These are phyloP conservation scores for Sitodiplosis mosellana DNA, from an alignment of 1,140 invertebrate species.

Conservation along the genomic window DNA sequence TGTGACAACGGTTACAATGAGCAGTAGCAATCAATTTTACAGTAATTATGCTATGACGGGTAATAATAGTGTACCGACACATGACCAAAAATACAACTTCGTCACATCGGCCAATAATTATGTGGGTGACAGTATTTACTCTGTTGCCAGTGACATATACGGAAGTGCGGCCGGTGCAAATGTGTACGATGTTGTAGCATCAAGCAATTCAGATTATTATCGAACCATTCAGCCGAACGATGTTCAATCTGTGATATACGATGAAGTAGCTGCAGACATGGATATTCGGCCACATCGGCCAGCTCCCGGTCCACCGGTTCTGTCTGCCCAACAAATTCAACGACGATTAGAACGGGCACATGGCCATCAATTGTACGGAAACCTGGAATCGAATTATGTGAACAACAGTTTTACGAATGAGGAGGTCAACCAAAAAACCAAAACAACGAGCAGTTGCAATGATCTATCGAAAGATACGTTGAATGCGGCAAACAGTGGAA, in stretches of 20 bases:
- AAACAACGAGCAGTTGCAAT: not conserved
- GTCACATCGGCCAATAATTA: not conserved
- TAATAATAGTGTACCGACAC: constrained; percentile 2
- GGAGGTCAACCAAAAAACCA: no score
- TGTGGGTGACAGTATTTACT: not conserved
- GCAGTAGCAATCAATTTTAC: constrained; percentile 10
- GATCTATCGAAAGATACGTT: not conserved
- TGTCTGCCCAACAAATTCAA: constrained; percentile 23
- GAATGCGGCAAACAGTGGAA: not conserved
- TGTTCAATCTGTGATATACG: constrained; percentile 12
- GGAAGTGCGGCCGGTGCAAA: constrained; percentile 4
- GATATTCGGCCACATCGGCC: constrained; percentile 21
- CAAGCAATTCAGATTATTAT: constrained; percentile 7
- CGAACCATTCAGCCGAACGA: not conserved
- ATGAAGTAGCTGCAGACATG: constrained; percentile 20
- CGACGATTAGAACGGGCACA: constrained; percentile 24
- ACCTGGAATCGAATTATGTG: no score
- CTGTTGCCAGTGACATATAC: not conserved
- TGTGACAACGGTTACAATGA: constrained; percentile 11
- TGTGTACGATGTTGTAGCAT: constrained; percentile 16
- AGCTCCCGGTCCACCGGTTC: constrained; percentile 18
- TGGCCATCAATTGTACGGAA: constrained; percentile 22
- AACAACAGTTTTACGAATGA: no score
- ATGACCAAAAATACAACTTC: not conserved
- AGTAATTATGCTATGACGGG: not conserved